Percentiles rank a stretch among this genome's conserved stretches.
phyloP scores from a whole-genome alignment of 2,888 invertebrate species.

The Nemotelus nigrinus region DNA sequence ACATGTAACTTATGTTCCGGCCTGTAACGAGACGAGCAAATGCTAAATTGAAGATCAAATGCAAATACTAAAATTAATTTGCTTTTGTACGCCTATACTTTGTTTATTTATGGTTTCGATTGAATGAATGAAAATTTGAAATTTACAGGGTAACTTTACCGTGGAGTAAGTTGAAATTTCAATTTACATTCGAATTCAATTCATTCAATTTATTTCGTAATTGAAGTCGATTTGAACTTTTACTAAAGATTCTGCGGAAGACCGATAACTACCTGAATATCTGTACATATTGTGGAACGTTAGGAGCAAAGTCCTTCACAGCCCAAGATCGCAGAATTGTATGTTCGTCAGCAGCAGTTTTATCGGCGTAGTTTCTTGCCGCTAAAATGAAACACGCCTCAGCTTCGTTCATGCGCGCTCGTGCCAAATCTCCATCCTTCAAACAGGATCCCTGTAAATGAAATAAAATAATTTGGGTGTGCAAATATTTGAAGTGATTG shows the following conservation, averaged over 20 bases:
- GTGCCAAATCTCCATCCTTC: conserved; percentile 93
- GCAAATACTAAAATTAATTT: too few species aligned
- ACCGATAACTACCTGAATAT: conserved; percentile 73
- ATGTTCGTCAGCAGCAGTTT: conserved; percentile 90
- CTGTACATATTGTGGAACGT: conserved; percentile 96
- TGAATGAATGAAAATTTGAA: too few species aligned
- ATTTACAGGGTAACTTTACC: too few species aligned
- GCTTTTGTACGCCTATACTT: too few species aligned
- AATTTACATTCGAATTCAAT: too few species aligned
- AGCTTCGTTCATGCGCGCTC: conserved; percentile 97
- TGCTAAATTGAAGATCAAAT: too few species aligned
- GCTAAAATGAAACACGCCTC: conserved; percentile 97
- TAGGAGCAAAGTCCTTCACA: conserved; percentile 97
- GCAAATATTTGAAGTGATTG: too few species aligned
- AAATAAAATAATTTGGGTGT: background rate
- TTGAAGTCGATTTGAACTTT: too few species aligned
- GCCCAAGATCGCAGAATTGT: conserved; percentile 92
- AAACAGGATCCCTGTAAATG: conserved; percentile 87
- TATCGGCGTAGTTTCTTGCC: conserved; percentile 94
- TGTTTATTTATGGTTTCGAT: too few species aligned
- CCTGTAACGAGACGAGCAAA: conserved; percentile 63
- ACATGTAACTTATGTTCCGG: conserved; percentile 99
- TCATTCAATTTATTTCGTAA: too few species aligned
- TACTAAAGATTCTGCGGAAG: too few species aligned
- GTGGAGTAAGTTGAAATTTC: too few species aligned